Evolutionary conservation across 2,797 vertebrate species (phyloP), one percentile per base, ranked within the genome.

Genomic region (Centroberyx gerrardi): DNA sequence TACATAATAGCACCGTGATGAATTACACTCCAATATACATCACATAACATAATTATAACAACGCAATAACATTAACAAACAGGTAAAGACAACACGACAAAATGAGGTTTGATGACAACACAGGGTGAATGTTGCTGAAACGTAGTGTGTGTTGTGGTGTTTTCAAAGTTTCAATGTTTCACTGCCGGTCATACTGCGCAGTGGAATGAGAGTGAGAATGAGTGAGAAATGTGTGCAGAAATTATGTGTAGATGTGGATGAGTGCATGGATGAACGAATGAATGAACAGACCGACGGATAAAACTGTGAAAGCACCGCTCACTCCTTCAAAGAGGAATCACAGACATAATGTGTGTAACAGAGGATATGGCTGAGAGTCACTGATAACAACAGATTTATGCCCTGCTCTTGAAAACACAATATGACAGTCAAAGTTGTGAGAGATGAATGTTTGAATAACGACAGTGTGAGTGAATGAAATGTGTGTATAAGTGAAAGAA

Each of bases 1-100:
- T 13, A 85, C 78, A 85, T 83, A 68, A 79, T 92, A 93, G 90
- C 93, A 94, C 93, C 91, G 60, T 78, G 75, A 87, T 78, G 76
- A 91, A 78, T 77, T 84, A 87, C 80, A 91, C 82, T 87, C 81
- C 73, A 84, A 88, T 85, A 88, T 85, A 91, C 87, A 90, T 87
- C 59, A 90, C 72, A 90, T 78, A 62, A 80, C 73, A 84, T 78
- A 61, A 88, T 88, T 66, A 80, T 38, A 78, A 88, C 75, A 79
- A 78, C 36, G 88, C 71, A 65, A 80, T 58, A 49, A 88, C 69
- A 82, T 77, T 81, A 84, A 85, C 61, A 55, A 31, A 83, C 53
- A 86, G 54, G 66, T 38, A 58, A 70, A 28, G 48, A 63, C 31
- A 76, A 76, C 65, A 74, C 69, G 74, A 85, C 76, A 87, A 75